Evolutionary conservation across 64 coral and sea anemone species (phyloP).

Genomic region (Stichodactyla mertensii): DNA sequence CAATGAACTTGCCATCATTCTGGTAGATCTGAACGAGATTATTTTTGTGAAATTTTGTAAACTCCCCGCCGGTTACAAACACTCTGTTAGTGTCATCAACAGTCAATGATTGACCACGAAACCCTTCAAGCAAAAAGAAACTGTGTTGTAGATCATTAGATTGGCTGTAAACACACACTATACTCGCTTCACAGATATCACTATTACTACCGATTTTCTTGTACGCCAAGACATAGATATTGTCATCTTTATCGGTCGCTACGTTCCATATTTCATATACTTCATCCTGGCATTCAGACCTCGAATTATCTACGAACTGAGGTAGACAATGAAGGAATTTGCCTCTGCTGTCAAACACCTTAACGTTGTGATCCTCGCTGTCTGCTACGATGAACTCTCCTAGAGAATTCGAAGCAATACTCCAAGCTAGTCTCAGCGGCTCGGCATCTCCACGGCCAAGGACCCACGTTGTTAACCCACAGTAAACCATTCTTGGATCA

Average conservation of each 20-base stretch:
- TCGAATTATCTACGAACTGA: neutral
- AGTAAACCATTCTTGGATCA: slow-evolving; percentile 18
- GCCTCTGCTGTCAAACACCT: slow-evolving; percentile 48
- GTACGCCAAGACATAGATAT: neutral
- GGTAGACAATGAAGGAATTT: neutral
- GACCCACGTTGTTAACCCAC: neutral
- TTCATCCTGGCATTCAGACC: neutral
- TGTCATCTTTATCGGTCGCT: slow-evolving; percentile 19
- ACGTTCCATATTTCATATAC: neutral
- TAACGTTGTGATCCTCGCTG: neutral
- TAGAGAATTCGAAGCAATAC: slow-evolving; percentile 12
- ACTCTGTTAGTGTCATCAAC: neutral
- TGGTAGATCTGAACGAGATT: neutral
- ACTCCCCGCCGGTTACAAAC: slow-evolving; percentile 12
- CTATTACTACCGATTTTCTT: neutral
- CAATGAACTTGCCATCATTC: neutral
- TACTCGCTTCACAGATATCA: neutral
- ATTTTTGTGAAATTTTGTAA: slow-evolving; percentile 7
- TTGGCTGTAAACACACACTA: neutral
- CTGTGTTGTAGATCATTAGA: neutral
- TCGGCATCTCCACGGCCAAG: slow-evolving; percentile 24
- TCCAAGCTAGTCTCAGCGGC: neutral
- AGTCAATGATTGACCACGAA: slow-evolving; percentile 5
- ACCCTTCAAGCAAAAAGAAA: neutral
- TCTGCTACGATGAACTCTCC: slow-evolving; percentile 46